A percentile compares a stretch with the other conserved stretches of the same genome.
Conservation (phyloP, 2,797 vertebrate species). For the Macroramphosus scolopax region DNA sequence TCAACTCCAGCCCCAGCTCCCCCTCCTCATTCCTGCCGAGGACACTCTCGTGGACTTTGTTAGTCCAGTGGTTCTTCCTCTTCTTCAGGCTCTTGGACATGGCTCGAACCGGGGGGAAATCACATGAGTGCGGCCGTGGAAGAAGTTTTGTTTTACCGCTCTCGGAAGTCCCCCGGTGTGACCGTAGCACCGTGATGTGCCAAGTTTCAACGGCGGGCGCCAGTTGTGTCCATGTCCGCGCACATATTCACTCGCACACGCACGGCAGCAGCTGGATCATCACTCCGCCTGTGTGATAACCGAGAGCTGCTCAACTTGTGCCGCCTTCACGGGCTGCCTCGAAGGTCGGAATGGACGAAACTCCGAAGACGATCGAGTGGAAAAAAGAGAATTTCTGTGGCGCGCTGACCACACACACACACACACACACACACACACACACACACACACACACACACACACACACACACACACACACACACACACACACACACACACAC, state of each 20-base stretch:
- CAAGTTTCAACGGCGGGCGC: slow-evolving; percentile 43
- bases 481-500: too few relatives aligned
- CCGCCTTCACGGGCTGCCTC: slow-evolving; percentile 30
- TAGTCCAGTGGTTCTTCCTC: slow-evolving; percentile 95
- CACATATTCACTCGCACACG: slow-evolving; percentile 32
- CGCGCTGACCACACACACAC: too few relatives aligned
- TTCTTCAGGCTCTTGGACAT: slow-evolving; percentile 97
- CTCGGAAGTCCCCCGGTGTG: slow-evolving; percentile 15
- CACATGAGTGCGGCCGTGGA: slow-evolving; percentile 59
- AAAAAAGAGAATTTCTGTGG: too few relatives aligned
- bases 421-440: too few relatives aligned
- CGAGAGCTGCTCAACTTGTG: slow-evolving; percentile 65
- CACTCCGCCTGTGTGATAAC: slow-evolving; percentile 55
- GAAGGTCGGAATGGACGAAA: background rate
- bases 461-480: too few relatives aligned
- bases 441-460: too few relatives aligned
- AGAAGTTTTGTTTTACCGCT: slow-evolving; percentile 55
- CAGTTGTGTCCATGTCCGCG: slow-evolving; percentile 68
- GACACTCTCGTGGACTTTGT: slow-evolving; percentile 93
- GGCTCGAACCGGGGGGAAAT: slow-evolving; percentile 65
- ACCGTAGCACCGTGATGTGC: too few relatives aligned
- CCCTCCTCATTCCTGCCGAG: slow-evolving; percentile 85
- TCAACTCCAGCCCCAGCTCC: slow-evolving; percentile 88
- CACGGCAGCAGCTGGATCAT: slow-evolving; percentile 70
- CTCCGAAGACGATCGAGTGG: background rate